Base-by-base conservation (phyloP, 2,113 vertebrate species). In the Salvelinus sp. region DNA sequence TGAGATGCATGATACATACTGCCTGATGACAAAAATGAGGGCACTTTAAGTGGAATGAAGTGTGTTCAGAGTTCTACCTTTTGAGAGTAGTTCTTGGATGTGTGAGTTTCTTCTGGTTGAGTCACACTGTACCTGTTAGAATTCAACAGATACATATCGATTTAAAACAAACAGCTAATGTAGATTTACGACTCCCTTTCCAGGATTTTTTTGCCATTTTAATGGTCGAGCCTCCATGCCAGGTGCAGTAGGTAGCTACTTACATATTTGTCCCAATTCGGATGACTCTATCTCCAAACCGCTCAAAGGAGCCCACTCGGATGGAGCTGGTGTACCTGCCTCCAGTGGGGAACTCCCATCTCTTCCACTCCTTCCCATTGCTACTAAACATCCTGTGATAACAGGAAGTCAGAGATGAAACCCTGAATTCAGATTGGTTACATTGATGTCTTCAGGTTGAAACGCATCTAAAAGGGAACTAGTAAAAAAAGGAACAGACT, bases 231-330 rank as follows among this genome's bases (percentile, higher is more conserved):
- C 20, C 58, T 62, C n/a, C 58, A 22, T 54, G 50, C 12, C 16
- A 18, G 20, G 9, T 38, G 30, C 6, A 14, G 71, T 23, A 44
- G 25, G 5, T 22, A 6, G 9, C n/a, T 47, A 89, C 95, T 91
- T 91, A 98, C 97, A 98, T 97, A 70, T 99, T 98, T 62, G 92
- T 90, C 78, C 98, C 97, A 65, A 99, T 94, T 70, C 85, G 93
- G 79, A 93, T 92, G 77, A 95, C 94, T 91, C 98, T 88, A 88
- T 97, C 95, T 87, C 97, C 98, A 72, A 91, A 93, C 5, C 98
- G 90, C 2, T 96, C 94, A 66, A 96, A 95, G 20, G 95, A 97
- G 38, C 95, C 96, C 87, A 96, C 93, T 47, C 88, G 92, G 38
- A 91, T 57, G 0, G 95, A 80, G 62, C 85, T 77, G 60, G 92